phyloP scores from a whole-genome alignment of 2,888 invertebrate genomes.

The Crematogaster levior region DNA sequence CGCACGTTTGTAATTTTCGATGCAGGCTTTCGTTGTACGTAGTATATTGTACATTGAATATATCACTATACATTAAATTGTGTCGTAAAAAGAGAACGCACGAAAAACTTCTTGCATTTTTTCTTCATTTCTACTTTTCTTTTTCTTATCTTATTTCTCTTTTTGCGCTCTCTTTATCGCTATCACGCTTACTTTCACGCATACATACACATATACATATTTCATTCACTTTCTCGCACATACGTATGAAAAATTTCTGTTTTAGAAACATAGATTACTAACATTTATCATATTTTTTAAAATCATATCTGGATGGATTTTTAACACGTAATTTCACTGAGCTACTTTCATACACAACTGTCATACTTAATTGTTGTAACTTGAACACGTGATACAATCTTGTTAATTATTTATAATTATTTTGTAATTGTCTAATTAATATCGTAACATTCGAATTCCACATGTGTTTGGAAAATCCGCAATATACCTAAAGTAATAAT shows the following conservation, averaged over 20 bases:
- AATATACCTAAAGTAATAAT: constrained; percentile 32
- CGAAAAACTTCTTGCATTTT: constrained; percentile 54
- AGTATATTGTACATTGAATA: constrained; percentile 78
- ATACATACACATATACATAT: not conserved
- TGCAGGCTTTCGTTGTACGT: constrained; percentile 71
- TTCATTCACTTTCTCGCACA: not conserved
- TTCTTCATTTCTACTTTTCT: not conserved
- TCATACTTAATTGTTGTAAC: constrained; percentile 3
- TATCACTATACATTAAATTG: constrained; percentile 73
- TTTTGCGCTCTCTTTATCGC: constrained; percentile 22
- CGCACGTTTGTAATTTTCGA: constrained; percentile 68
- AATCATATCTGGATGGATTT: not conserved
- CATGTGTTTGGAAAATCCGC: not conserved
- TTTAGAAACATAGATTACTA: constrained; percentile 35
- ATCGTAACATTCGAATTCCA: constrained; percentile 7
- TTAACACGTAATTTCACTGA: not conserved
- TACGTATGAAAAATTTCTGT: constrained; percentile 57
- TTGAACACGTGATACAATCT: constrained; percentile 17
- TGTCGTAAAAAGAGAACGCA: constrained; percentile 65
- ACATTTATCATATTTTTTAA: constrained; percentile 21
- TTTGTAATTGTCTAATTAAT: constrained; percentile 12
- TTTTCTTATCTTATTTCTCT: constrained; percentile 28
- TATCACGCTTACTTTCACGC: not conserved
- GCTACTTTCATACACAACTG: not conserved
- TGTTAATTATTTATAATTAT: not conserved